Conservation (phyloP, 2,797 vertebrate genomes). For the Sphaeramia orbicularis region DNA sequence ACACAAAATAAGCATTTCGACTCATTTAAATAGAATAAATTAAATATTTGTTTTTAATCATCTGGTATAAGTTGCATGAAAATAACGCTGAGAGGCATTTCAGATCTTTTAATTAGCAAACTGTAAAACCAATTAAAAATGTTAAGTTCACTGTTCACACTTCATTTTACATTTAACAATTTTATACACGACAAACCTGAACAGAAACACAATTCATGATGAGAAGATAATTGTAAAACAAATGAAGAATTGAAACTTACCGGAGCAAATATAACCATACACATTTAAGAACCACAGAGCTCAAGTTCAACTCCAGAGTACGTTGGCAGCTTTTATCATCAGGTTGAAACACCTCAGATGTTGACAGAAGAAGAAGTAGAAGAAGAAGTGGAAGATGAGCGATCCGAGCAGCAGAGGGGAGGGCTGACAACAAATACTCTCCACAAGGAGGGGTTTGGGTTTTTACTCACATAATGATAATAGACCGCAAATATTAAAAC, state of each 20-base stretch:
- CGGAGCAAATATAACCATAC: constrained; percentile 99
- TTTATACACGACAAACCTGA: neutral
- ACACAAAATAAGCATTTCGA: neutral
- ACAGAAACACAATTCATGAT: neutral
- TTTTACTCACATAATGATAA: constrained; percentile 9
- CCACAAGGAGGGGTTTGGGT: constrained; percentile 64
- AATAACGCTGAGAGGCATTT: constrained; percentile 3
- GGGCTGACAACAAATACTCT: constrained; percentile 45
- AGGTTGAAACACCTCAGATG: constrained; percentile 65
- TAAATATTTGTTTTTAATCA: constrained; percentile 9
- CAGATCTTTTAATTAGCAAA: neutral
- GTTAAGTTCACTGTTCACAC: neutral
- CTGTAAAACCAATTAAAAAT: neutral
- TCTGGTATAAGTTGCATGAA: neutral
- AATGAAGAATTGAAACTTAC: constrained; percentile 85
- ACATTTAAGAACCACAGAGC: constrained; percentile 96
- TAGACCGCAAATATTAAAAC: neutral
- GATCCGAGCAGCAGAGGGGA: constrained; percentile 51
- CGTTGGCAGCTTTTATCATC: constrained; percentile 88
- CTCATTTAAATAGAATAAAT: neutral
- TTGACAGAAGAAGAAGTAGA: constrained; percentile 17
- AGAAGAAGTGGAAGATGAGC: constrained; percentile 17
- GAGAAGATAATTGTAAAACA: neutral
- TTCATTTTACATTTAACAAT: neutral
- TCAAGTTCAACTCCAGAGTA: constrained; percentile 85